These are phyloP conservation scores for Leucophora obtusa DNA, from an alignment of 2,888 invertebrate genomes.

Conservation along the genomic window DNA sequence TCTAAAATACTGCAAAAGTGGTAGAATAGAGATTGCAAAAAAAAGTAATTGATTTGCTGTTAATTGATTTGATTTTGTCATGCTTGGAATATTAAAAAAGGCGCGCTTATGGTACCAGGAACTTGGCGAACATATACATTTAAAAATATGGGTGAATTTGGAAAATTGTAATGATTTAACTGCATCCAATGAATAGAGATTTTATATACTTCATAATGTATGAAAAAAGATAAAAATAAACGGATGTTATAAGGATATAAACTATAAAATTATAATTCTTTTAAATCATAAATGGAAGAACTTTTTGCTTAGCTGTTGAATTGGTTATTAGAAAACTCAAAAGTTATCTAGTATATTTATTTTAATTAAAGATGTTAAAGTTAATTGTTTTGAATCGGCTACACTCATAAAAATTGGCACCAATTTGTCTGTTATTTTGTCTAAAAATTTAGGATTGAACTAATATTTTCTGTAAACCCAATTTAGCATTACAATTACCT, in stretches of 20 bases:
- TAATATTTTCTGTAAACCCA: too few relatives aligned
- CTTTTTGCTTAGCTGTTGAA: too few relatives aligned
- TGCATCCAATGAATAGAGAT: conserved; percentile 51
- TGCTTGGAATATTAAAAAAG: conserved; percentile 59
- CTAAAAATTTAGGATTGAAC: too few relatives aligned
- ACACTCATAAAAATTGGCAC: too few relatives aligned
- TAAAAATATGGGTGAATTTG: neutral
- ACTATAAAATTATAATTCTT: conserved; percentile 36
- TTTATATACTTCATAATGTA: conserved; percentile 11
- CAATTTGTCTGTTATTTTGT: too few relatives aligned
- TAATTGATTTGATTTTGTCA: conserved; percentile 69
- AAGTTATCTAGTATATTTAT: too few relatives aligned
- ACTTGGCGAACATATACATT: conserved; percentile 17
- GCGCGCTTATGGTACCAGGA: conserved; percentile 49
- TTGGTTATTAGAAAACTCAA: too few relatives aligned
- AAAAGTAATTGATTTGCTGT: conserved; percentile 67
- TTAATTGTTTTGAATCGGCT: too few relatives aligned
- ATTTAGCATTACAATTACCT: too few relatives aligned
- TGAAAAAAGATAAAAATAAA: conserved; percentile 7
- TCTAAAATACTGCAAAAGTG: too few relatives aligned
- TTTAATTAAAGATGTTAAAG: too few relatives aligned
- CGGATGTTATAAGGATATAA: conserved; percentile 60
- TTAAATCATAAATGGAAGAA: too few relatives aligned
- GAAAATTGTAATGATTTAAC: conserved; percentile 53
- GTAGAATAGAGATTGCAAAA: neutral